These are phyloP conservation scores for Pterois miles DNA, from an alignment of 2,797 vertebrate species.

Conservation along the genomic window DNA sequence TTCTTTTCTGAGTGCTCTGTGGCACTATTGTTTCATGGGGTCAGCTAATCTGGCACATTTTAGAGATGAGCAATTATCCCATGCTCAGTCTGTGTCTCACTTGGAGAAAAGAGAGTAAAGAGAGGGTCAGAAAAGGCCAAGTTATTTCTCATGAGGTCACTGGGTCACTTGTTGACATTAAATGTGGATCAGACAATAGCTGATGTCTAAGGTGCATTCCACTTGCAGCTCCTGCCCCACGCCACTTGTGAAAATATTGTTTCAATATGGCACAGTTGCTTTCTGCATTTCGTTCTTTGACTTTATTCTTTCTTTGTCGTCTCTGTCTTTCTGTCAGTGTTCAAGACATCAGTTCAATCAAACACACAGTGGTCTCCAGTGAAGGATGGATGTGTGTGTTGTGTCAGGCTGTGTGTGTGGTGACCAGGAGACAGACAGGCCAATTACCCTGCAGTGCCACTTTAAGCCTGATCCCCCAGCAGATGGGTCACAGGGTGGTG, in stretches of 20 bases:
- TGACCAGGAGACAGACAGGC: slow-evolving; percentile 66
- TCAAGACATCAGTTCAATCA: neutral
- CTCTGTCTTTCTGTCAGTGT: neutral
- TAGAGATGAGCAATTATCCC: slow-evolving; percentile 72
- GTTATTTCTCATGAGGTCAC: slow-evolving; percentile 59
- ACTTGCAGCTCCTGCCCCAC: neutral
- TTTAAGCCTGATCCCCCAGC: slow-evolving; percentile 58
- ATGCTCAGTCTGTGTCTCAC: slow-evolving; percentile 47
- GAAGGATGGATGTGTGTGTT: slow-evolving; percentile 12
- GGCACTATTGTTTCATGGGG: slow-evolving; percentile 72
- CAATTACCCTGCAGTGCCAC: slow-evolving; percentile 74
- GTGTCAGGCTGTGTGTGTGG: slow-evolving; percentile 23
- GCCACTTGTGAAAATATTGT: slow-evolving; percentile 8
- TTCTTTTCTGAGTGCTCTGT: slow-evolving; percentile 52
- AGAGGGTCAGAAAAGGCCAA: slow-evolving; percentile 45
- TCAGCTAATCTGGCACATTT: slow-evolving; percentile 75
- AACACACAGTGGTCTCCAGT: slow-evolving; percentile 1
- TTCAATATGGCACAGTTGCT: neutral
- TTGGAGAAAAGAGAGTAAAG: slow-evolving; percentile 45
- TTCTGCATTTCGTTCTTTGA: neutral
- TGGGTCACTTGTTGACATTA: slow-evolving; percentile 64
- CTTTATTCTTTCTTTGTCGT: neutral
- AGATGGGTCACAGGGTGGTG: slow-evolving; percentile 59
- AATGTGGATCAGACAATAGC: slow-evolving; percentile 38
- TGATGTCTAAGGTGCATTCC: slow-evolving; percentile 26